Evolutionary conservation across 2,888 invertebrate genomes (phyloP), one percentile per base, ranked within the genome.

Genomic region (Cloeon dipterum): DNA sequence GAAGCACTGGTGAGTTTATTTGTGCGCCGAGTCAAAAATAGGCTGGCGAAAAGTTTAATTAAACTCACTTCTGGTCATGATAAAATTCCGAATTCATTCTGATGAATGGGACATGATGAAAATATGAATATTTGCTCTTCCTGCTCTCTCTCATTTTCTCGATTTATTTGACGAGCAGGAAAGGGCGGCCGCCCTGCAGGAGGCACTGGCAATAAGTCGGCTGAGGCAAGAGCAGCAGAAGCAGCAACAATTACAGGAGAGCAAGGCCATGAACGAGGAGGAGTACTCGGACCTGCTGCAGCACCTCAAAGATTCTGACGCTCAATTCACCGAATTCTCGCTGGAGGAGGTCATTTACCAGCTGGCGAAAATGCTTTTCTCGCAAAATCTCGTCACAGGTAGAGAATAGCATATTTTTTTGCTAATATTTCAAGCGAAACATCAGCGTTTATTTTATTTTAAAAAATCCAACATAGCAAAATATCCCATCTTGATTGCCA

Each of bases 321-420:
- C 70, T 37, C 59, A 76, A 5, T 75, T 76, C 58, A 74, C 74
- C 2, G 75, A 78, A 52, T 76, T 75, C 50, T 70, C 74, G 1
- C 58, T 79, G 38, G 77, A 78, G 53, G 77, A 78, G 54, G 72
- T 81, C 16, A 75, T 81, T 43, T 81, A 81, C 51, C 77, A 78
- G 47, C 59, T 81, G 35, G 77, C 78, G 17, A 77, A 77, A 63
- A 74, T 78, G 50, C 74, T 81, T 73, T 79, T 79, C 55, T 68
- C 74, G 1, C 76, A 78, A 50, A 74, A 76, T 2, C 55, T 78
- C 43, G 65, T 69, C 3, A 66, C 68, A 45, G 76, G 56, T 55
- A 40, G 42, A 40, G 36, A 14, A 21, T 20, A 21, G 21, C 25
- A n/a, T n/a, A n/a, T n/a, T n/a, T n/a, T n/a, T n/a, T n/a, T 25